Base-by-base conservation (phyloP, 2,888 invertebrate species). In the Leptinotarsa haldemani region DNA sequence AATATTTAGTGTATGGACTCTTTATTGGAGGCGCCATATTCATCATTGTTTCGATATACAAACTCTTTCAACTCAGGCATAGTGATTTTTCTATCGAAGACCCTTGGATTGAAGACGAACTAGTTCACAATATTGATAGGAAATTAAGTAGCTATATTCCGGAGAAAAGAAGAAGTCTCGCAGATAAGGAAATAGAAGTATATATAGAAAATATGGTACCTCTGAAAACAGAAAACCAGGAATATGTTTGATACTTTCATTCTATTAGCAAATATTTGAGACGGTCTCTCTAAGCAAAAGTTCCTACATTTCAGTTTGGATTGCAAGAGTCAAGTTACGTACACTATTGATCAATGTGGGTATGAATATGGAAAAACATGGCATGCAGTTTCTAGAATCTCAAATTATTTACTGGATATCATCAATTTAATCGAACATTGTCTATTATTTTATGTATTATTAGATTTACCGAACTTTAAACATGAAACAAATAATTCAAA, bases 1-100 rank as follows among this genome's bases (percentile, higher is more conserved):
- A 88, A 73, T 86, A 86, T 0, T 83, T 89, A 0, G 91, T 90
- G 87, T 93, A 92, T 82, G 66, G 89, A 0, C 82, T 87, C 1
- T 89, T 92, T 76, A 85, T 91, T 58, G 78, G 89, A 0, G 90
- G 91, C 0, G 88, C 89, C 0, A 79, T 89, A 0, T 86, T 91
- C 47, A 86, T 93, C 13, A 84, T 91, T 0, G 85, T 91, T 64
- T 86, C 90, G 15, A 86, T 92, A 0, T 84, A 83, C 75, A 84
- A 83, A 74, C 85, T 85, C 69, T 61, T 82, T 46, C 78, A 76
- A 18, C 79, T 82, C 25, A 78, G 81, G 30, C 78, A 73, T 16
- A 71, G 68, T 18, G 78, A 78, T 25, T 65, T 72, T 12, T 71
- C 50, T 16, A 77, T 74, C 67, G 74, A 81, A 20, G 74, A 79